Percentiles rank a stretch among this genome's conserved stretches.
Evolutionary conservation across 1,140 invertebrate species (phyloP).

Genomic region (Orchestia grillus): DNA sequence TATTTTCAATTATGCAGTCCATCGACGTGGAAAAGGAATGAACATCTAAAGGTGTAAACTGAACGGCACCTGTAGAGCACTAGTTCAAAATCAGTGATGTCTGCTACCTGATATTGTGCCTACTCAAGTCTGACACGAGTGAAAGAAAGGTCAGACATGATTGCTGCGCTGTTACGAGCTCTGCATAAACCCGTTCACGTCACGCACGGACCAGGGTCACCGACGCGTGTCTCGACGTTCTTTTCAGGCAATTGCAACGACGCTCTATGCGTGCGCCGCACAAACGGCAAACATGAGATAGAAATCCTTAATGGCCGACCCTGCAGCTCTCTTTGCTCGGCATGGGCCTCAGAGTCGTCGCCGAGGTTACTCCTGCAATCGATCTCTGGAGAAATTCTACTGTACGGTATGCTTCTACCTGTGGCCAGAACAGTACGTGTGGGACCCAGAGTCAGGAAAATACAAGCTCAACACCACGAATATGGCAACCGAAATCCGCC

Average conservation of each 20-base stretch:
- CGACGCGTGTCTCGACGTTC: neutral
- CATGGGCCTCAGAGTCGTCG: neutral
- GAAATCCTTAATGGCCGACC: neutral
- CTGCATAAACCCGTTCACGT: neutral
- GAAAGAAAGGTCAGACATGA: neutral
- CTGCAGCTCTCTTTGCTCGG: neutral
- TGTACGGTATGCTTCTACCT: neutral
- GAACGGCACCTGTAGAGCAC: neutral
- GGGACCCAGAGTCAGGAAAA: neutral
- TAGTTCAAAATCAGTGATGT: neutral
- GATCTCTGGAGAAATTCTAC: neutral
- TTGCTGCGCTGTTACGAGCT: neutral
- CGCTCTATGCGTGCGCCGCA: neutral
- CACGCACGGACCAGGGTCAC: neutral
- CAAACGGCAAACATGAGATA: neutral
- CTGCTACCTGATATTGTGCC: neutral
- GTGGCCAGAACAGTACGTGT: neutral
- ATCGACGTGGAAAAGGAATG: neutral
- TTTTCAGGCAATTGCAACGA: neutral
- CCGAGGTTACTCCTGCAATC: neutral
- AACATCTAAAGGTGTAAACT: neutral
- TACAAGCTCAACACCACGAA: neutral
- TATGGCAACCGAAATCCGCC: too few species aligned
- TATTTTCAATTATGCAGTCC: neutral
- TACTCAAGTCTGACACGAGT: neutral